A percentile compares a stretch with the other conserved stretches of the same genome.
phyloP scores from a whole-genome alignment of 2,113 vertebrate genomes.

The Zapornia atra region DNA sequence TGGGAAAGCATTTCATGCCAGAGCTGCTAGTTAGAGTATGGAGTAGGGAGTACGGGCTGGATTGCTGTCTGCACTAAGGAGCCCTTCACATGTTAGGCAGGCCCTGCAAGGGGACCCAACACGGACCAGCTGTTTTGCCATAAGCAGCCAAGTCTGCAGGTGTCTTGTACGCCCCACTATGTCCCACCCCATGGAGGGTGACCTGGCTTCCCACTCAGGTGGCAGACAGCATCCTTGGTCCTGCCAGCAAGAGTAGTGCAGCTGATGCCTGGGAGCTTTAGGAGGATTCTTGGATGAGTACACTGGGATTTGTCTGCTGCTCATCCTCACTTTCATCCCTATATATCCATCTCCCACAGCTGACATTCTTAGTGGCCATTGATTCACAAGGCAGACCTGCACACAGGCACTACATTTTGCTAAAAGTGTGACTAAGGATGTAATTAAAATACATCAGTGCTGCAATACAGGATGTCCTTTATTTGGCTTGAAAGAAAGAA shows the following conservation, averaged over 20 bases:
- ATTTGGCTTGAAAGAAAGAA: not conserved
- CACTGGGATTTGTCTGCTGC: not conserved
- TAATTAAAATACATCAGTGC: not conserved
- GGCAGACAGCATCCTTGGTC: not conserved
- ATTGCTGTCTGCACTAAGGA: not conserved
- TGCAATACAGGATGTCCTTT: not conserved
- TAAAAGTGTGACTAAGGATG: not conserved
- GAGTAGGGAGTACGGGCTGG: fast-evolving
- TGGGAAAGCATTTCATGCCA: not conserved
- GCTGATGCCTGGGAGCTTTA: not conserved
- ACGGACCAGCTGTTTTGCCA: not conserved
- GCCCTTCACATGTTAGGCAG: not conserved
- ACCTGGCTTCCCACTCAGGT: not conserved
- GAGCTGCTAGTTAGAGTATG: not conserved
- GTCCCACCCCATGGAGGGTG: fast-evolving
- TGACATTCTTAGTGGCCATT: not conserved
- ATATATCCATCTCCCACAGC: not conserved
- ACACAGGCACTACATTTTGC: fast-evolving
- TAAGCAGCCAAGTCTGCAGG: not conserved
- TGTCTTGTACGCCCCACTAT: fast-evolving
- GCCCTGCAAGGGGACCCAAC: not conserved
- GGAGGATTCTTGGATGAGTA: not conserved
- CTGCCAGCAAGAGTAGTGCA: not conserved
- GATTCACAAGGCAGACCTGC: not conserved
- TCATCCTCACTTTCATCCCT: not conserved